Conservation (phyloP, 2,888 invertebrate species). For the Agriotes lineatus region DNA sequence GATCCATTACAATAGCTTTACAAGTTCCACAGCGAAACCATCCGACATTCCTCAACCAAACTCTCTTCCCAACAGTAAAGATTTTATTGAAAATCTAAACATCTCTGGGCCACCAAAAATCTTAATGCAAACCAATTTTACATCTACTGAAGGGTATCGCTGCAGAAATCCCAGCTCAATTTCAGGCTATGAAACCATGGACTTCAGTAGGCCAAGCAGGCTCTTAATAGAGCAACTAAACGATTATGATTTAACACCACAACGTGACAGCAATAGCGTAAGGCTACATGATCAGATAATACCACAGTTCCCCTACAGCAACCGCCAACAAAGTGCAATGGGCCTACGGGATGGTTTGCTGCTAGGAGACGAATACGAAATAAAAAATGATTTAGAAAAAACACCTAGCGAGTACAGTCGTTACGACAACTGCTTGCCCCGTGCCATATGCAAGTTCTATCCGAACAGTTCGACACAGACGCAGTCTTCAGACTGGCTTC, state of each 20-base stretch:
- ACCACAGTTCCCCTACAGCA: neutral
- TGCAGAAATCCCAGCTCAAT: too few species aligned
- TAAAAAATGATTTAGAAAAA: neutral
- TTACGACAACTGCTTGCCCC: constrained; percentile 23
- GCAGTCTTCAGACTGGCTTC: constrained; percentile 31
- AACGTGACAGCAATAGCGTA: constrained; percentile 27
- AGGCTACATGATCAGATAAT: neutral
- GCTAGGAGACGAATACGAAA: constrained; percentile 39
- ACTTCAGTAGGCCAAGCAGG: neutral
- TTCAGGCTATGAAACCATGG: too few species aligned
- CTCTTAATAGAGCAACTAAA: constrained; percentile 16
- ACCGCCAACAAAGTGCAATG: neutral
- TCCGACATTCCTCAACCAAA: neutral
- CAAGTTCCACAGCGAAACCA: neutral
- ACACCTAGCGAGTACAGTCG: neutral
- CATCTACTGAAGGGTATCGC: too few species aligned
- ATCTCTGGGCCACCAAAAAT: too few species aligned
- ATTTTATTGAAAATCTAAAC: too few species aligned
- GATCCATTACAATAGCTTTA: neutral
- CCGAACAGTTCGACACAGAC: constrained; percentile 42
- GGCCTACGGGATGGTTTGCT: constrained; percentile 23
- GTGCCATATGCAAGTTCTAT: constrained; percentile 35
- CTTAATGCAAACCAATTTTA: too few species aligned
- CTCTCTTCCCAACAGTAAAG: too few species aligned
- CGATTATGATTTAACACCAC: constrained; percentile 39